Evolutionary conservation across 2,797 vertebrate species (phyloP).

Genomic region (Pseudocheirus occidentalis): DNA sequence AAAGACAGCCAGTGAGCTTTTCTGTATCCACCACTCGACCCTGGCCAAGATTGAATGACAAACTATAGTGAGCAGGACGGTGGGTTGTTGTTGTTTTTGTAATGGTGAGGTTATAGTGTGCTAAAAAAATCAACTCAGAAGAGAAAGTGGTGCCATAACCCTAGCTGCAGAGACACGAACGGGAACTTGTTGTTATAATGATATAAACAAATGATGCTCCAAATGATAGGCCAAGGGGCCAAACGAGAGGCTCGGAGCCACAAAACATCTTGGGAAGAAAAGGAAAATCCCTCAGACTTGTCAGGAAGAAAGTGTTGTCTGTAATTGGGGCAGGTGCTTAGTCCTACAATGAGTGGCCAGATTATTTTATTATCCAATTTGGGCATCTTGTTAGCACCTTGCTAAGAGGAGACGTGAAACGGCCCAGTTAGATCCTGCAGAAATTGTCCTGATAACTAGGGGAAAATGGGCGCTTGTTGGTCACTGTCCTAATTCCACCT

Average conservation of each 20-base stretch:
- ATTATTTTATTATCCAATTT: neutral
- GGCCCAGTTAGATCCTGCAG: neutral
- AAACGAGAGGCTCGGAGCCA: neutral
- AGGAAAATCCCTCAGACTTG: neutral
- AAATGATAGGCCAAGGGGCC: conserved; percentile 17
- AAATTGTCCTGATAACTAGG: neutral
- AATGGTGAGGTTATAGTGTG: conserved; percentile 64
- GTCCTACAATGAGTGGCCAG: accelerated
- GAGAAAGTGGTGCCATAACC: conserved; percentile 58
- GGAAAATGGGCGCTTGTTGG: neutral
- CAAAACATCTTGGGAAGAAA: neutral
- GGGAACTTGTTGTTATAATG: conserved; percentile 61
- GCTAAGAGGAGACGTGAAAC: neutral
- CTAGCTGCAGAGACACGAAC: conserved; percentile 57
- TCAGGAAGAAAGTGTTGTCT: neutral
- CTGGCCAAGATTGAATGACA: conserved; percentile 53
- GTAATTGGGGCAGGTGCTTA: neutral
- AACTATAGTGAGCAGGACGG: conserved; percentile 55
- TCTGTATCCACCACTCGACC: conserved; percentile 52
- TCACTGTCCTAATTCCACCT: neutral
- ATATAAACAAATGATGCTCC: conserved; percentile 58
- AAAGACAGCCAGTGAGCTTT: conserved; percentile 36
- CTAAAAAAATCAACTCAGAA: conserved; percentile 73
- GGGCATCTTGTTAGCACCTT: neutral
- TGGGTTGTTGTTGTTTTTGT: conserved; percentile 15